Conservation (phyloP, 2,888 invertebrate species). For the Eledona agricola region DNA sequence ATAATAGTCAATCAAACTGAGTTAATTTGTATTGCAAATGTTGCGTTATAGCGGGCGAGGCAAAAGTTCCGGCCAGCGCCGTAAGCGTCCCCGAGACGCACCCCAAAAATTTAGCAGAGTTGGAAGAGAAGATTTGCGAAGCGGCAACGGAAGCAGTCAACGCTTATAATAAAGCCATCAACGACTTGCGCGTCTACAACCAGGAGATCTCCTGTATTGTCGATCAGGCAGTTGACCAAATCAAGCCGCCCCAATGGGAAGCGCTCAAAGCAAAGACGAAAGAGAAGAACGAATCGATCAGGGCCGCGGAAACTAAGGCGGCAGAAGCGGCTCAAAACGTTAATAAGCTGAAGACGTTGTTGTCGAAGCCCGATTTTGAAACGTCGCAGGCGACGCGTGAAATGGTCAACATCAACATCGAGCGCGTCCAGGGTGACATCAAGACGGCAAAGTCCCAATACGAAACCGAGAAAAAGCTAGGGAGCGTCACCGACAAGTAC, state of each 20-base stretch:
- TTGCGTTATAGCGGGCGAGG: slow-evolving; percentile 45
- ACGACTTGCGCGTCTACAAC: slow-evolving; percentile 68
- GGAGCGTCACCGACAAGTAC: slow-evolving; percentile 78
- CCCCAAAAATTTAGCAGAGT: slow-evolving; percentile 63
- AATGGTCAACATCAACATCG: slow-evolving; percentile 67
- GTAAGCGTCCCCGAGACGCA: slow-evolving; percentile 58
- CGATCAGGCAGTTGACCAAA: slow-evolving; percentile 70
- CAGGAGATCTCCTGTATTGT: slow-evolving; percentile 67
- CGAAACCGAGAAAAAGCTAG: slow-evolving; percentile 66
- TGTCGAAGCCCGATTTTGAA: slow-evolving; percentile 60
- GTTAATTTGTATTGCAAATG: too few relatives aligned
- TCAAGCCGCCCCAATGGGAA: slow-evolving; percentile 68
- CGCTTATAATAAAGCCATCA: slow-evolving; percentile 72
- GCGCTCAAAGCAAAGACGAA: slow-evolving; percentile 68
- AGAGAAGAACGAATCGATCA: slow-evolving; percentile 66
- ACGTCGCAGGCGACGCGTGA: slow-evolving; percentile 62
- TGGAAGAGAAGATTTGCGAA: slow-evolving; percentile 67
- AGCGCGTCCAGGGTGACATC: slow-evolving; percentile 67
- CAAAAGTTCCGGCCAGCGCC: slow-evolving; percentile 47
- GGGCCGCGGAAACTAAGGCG: slow-evolving; percentile 69
- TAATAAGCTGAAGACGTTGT: slow-evolving; percentile 59
- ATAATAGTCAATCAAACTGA: too few relatives aligned
- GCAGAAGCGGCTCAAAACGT: slow-evolving; percentile 58
- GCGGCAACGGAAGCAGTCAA: slow-evolving; percentile 72
- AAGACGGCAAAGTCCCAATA: slow-evolving; percentile 68